Base-by-base conservation (phyloP, 2,888 invertebrate species). In the Luffia ferchaultella region DNA sequence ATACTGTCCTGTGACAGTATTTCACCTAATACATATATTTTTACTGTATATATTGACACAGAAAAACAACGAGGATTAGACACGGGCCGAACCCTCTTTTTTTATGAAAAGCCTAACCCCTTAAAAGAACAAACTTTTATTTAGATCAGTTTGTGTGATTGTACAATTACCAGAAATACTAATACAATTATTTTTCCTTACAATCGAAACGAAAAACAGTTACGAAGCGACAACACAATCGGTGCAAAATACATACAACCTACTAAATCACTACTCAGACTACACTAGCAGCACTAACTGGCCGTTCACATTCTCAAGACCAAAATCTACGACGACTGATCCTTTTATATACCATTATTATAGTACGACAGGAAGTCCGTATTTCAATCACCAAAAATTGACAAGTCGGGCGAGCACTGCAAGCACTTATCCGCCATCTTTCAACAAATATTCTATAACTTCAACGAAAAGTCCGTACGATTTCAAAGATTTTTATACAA, bases 381-480 rank as follows among this genome's bases (percentile, higher is more conserved):
- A 64, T 49, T 20, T 68, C 70, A 48, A 69, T 64, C 20, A 42
- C 20, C 52, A 30, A 30, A 30, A 56, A 49, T 12, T 49, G 50
- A 56, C 62, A 70, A 50, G 55, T 55, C 45, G n/a, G n/a, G n/a
- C n/a, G n/a, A n/a, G n/a, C n/a, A n/a, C n/a, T n/a, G n/a, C 72
- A 70, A 53, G 55, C 58, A 57, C 56, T 2, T 67, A 66, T 52
- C 69, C 71, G 40, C 67, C 73, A 40, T 70, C 70, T 12, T 50
- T 73, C 50, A 75, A 78, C 56, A 82, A 75, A 63, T 80, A 77
- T 56, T 80, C 78, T 2, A 68, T 80, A 40, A 73, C 83, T 16
- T 79, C 86, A 15, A 87, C 87, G 12, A 82, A 77, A 67, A 87
- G 79, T 62, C 87, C 87, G 1, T 88, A 87, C 66, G 78, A 82